Percentiles rank a stretch among this genome's conserved stretches.
Conservation (phyloP, 2,797 vertebrate species). For the Rhynchonycteris naso region DNA sequence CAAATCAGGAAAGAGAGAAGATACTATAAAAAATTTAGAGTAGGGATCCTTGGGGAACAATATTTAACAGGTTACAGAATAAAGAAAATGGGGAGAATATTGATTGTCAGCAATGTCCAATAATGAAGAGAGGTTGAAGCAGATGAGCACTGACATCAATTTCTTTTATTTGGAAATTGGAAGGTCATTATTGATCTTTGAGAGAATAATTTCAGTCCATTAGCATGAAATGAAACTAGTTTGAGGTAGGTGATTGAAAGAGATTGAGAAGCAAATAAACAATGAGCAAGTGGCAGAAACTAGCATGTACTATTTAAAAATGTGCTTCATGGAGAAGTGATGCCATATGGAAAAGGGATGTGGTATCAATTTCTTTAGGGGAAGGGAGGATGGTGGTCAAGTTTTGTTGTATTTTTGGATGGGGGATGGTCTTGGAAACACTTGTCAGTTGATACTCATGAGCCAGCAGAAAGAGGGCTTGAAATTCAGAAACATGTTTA, state of each 20-base stretch:
- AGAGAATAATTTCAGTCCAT: constrained; percentile 15
- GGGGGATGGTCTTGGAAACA: background rate
- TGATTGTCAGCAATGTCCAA: background rate
- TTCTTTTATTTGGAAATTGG: constrained; percentile 37
- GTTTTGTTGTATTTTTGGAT: background rate
- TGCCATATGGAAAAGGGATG: background rate
- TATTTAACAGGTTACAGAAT: background rate
- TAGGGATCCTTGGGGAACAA: background rate
- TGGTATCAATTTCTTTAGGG: background rate
- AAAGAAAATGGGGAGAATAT: background rate
- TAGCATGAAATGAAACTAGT: constrained; percentile 8
- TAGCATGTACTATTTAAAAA: background rate
- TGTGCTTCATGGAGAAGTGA: background rate
- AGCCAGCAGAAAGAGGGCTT: background rate
- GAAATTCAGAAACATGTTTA: background rate
- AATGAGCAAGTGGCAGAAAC: constrained; percentile 9
- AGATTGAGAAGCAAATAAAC: constrained; percentile 47
- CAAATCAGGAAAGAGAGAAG: background rate
- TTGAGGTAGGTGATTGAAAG: background rate
- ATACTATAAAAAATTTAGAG: background rate
- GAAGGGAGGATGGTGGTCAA: background rate
- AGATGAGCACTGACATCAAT: background rate
- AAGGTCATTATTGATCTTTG: constrained; percentile 32
- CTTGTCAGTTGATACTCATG: background rate
- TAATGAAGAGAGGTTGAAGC: constrained; percentile 5